Base-by-base conservation (phyloP, 1,140 invertebrate species). In the Drosophila murphyi region DNA sequence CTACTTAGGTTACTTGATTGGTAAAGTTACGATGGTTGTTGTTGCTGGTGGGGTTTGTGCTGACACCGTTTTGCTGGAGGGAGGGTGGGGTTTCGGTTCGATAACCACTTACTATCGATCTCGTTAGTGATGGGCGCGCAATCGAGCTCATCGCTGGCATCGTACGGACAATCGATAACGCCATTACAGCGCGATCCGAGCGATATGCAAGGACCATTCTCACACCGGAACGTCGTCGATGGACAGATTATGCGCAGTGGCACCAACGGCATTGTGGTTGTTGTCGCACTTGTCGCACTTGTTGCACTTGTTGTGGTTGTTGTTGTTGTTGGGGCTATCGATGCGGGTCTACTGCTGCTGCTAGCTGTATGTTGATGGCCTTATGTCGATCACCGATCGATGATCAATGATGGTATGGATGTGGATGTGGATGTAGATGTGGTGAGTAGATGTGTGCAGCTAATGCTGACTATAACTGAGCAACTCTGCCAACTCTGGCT, bases 101-200 rank as follows among this genome's bases (percentile, higher is more conserved):
- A 20, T 43, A 32, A 56, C 61, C 67, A 92, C 91, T 92, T 92
- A 92, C 91, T 82, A 64, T 91, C 91, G 37, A 92, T 92, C 51
- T 90, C 88, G 59, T 92, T 92, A 54, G 74, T 81, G 5, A 89
- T 77, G 29, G 75, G 80, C 32, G 65, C 72, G 91, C 95, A 96
- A 85, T 95, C 94, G 68, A 95, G 91, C 93, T 96, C 95, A 91
- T 96, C 96, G 78, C 94, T 95, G 80, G 83, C 93, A 92, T 96
- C 95, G 43, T 87, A 93, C 0, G 95, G 95, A 93, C 96, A 96
- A 92, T 96, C 95, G 35, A 94, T 78, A 12, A 90, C 92, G 20
- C 94, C 94, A 83, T 96, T 94, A 83, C 96, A 96, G 34, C 94
- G 94, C 20, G 93, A 91, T 3, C 74, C 73, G 41, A 90, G 65